Percentiles rank a stretch among this genome's conserved stretches.
These are phyloP conservation scores for Chloropsis cyanopogon DNA, from an alignment of 2,113 vertebrate genomes.

Conservation along the genomic window DNA sequence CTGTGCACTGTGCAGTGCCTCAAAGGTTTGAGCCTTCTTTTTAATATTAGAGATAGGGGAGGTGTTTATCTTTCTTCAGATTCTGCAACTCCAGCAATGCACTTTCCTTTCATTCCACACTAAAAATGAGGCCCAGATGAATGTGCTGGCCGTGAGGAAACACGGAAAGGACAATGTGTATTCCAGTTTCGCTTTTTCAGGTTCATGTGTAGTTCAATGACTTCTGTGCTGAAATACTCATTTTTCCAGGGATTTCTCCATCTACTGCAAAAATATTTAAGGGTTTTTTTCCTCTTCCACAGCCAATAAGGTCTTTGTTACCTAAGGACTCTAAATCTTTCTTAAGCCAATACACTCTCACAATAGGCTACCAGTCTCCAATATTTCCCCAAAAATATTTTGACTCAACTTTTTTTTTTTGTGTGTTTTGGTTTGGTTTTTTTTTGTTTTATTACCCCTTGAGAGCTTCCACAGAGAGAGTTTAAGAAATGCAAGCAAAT, in stretches of 20 bases:
- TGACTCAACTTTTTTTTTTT: neutral
- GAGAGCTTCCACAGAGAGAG: neutral
- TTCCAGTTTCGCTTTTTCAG: neutral
- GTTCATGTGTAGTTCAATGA: neutral
- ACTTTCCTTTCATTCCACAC: neutral
- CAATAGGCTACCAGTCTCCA: neutral
- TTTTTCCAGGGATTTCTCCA: slow-evolving; percentile 1
- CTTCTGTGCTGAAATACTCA: neutral
- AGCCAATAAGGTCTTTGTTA: neutral
- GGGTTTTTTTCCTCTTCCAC: neutral
- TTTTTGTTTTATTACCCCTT: neutral
- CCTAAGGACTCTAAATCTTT: slow-evolving; percentile 8
- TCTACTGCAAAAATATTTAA: neutral
- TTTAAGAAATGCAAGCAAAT: neutral
- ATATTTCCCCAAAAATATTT: neutral
- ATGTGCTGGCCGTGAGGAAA: neutral
- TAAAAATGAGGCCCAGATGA: neutral
- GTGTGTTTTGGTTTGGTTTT: too few species aligned
- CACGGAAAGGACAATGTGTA: neutral
- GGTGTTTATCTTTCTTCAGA: neutral
- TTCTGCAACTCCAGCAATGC: neutral
- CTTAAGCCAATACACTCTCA: neutral
- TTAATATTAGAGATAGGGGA: neutral
- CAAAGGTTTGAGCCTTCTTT: neutral
- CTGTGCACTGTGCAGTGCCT: neutral